These are phyloP conservation scores for Falco naumanni DNA, from an alignment of 2,797 vertebrate species.

Conservation along the genomic window DNA sequence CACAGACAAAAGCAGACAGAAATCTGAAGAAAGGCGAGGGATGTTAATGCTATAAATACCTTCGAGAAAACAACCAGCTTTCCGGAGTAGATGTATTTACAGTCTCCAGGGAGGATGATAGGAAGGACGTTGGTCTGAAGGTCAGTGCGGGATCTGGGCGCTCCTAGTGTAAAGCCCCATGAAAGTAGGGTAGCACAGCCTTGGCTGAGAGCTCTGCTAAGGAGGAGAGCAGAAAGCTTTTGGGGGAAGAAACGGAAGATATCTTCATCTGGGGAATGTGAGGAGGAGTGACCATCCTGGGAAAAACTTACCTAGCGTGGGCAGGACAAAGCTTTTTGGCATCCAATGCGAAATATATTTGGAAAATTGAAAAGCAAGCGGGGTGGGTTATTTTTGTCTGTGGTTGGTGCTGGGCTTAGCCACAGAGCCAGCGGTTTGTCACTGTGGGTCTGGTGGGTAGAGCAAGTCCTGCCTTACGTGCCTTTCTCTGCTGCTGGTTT, in stretches of 20 bases:
- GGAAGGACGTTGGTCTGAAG: slow-evolving; percentile 11
- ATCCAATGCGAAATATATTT: not conserved
- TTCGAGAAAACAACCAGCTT: slow-evolving; percentile 14
- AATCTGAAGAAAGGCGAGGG: slow-evolving; percentile 27
- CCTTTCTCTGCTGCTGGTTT: not conserved
- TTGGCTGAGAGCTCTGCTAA: not conserved
- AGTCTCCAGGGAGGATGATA: not conserved
- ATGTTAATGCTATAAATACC: slow-evolving; percentile 60
- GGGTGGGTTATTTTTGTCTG: not conserved
- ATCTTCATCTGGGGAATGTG: not conserved
- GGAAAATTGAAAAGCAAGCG: not conserved
- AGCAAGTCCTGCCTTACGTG: not conserved
- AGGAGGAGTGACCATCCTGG: not conserved
- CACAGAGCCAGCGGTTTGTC: not conserved
- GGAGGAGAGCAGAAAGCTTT: not conserved
- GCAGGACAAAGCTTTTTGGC: not conserved
- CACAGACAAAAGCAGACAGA: slow-evolving; percentile 19
- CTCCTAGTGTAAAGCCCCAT: not conserved
- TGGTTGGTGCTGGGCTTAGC: not conserved
- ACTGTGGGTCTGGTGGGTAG: not conserved
- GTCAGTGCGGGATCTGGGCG: not conserved
- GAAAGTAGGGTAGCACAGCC: not conserved
- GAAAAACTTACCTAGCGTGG: not conserved
- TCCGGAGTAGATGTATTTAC: not conserved
- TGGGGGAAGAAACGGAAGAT: not conserved